Evolutionary conservation across 2,113 vertebrate species (phyloP).

Genomic region (Triplophysa rosa): DNA sequence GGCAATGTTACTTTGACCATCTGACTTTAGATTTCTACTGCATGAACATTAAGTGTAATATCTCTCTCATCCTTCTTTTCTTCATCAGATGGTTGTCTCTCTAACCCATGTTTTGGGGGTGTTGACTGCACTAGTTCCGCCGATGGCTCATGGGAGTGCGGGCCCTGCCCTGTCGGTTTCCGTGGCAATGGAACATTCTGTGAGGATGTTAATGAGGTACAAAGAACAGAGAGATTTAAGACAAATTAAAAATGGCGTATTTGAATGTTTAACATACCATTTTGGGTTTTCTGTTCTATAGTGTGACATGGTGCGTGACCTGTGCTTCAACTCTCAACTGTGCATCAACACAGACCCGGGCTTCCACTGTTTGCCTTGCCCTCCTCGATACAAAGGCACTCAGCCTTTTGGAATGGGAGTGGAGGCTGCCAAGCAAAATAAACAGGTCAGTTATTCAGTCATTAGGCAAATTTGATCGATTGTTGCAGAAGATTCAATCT

Average conservation of each 20-base stretch:
- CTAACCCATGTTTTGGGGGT: conserved; percentile 94
- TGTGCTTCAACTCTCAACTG: conserved; percentile 85
- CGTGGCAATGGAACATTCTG: conserved; percentile 91
- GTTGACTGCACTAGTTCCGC: conserved; percentile 88
- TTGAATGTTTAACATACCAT: background rate
- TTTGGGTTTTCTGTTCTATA: conserved; percentile 53
- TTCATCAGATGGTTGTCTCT: conserved; percentile 89
- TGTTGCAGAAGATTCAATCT: conserved; percentile 25
- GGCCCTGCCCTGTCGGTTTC: conserved; percentile 87
- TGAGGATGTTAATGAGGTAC: conserved; percentile 94
- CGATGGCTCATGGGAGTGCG: conserved; percentile 95
- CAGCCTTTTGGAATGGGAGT: conserved; percentile 91
- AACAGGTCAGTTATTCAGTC: conserved; percentile 79
- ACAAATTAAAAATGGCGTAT: background rate
- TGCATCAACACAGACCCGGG: conserved; percentile 93
- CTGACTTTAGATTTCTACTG: too few species aligned
- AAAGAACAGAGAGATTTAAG: background rate
- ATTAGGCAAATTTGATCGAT: conserved; percentile 3
- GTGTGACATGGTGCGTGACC: conserved; percentile 89
- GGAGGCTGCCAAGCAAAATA: conserved; percentile 83
- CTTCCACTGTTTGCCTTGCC: conserved; percentile 94
- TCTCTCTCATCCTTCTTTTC: conserved; percentile 14
- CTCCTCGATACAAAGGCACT: conserved; percentile 89
- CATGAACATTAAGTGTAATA: background rate
- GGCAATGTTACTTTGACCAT: too few species aligned